Evolutionary conservation across 2,888 invertebrate genomes (phyloP), one percentile per base, ranked within the genome.

Genomic region (Xestia ashworthii): DNA sequence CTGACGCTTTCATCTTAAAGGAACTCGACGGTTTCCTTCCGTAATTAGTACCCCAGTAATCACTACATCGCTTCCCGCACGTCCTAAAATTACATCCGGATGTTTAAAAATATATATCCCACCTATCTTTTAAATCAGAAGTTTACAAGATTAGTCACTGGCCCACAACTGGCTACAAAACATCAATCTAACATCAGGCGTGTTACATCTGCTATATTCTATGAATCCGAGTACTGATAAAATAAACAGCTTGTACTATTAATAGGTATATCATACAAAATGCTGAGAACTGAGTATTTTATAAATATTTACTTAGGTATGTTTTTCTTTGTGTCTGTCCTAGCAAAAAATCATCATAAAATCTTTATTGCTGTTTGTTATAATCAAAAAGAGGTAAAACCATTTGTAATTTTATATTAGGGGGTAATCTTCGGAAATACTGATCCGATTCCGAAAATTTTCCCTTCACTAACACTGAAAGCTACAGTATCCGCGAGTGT

Each of bases 271-370:
- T 82, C 85, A 76, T 65, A 67, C 81, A 65, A 81, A 87, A 86
- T 78, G 74, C 70, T 79, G 22, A 68, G 32, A 65, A 83, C 87
- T 78, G 78, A 87, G 74, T 78, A 86, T 89, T 90, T 89, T 88
- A 84, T 91, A 93, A 93, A 94, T 92, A 91, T 93, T 93, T 93
- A 46, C 32, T n/a, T 32, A n/a, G 1, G 1, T 32, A 44, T 44
- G 85, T 89, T 90, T 89, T 90, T 89, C n/a, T 88, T 88, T 81
- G 44, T 68, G 70, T 38, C 19, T 19, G 83, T 65, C 16, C 3
- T 44, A 25, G 19, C 12, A 32, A 32, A 32, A 32, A 32, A 1
- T 32, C 32, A 32, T 32, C 32, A 2, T 32, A n/a, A 12, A n/a
- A 64, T 41, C n/a, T 65, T n/a, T 44, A n/a, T 25, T 65, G n/a